Evolutionary conservation across 2,888 invertebrate species (phyloP).

Genomic region (Temnothorax ravouxi): DNA sequence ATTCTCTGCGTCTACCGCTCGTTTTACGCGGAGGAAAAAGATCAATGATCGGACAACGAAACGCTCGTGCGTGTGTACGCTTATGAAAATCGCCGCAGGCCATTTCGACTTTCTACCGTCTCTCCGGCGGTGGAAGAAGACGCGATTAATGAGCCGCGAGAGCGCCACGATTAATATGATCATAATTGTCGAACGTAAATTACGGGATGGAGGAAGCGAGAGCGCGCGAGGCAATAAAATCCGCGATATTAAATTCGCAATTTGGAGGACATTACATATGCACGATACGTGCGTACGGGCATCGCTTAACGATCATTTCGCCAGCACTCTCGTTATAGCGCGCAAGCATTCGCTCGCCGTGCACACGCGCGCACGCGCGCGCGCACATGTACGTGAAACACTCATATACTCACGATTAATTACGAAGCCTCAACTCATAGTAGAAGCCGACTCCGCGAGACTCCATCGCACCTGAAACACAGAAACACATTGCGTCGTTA

Average conservation of each 20-base stretch:
- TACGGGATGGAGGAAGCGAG: slow-evolving; percentile 11
- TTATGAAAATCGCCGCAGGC: slow-evolving; percentile 40
- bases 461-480: slow-evolving; percentile 84
- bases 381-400: neutral
- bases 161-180: slow-evolving; percentile 32
- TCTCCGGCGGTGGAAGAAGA: neutral
- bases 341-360: neutral
- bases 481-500: slow-evolving; percentile 67
- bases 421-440: slow-evolving; percentile 85
- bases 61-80: neutral
- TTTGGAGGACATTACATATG: slow-evolving; percentile 34
- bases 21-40: neutral
- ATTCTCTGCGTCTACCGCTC: neutral
- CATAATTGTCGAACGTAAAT: slow-evolving; percentile 23
- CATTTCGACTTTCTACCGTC: slow-evolving; percentile 17
- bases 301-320: slow-evolving; percentile 45
- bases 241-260: slow-evolving; percentile 40
- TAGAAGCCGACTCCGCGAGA: slow-evolving; percentile 81
- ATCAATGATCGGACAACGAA: slow-evolving; percentile 29
- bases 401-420: slow-evolving; percentile 84
- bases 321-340: slow-evolving; percentile 25
- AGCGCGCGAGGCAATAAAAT: slow-evolving; percentile 27
- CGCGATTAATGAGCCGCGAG: slow-evolving; percentile 33
- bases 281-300: neutral
- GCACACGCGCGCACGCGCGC: too few species aligned